These are phyloP conservation scores for Urocolius indicus DNA, from an alignment of 2,113 vertebrate genomes.

Conservation along the genomic window DNA sequence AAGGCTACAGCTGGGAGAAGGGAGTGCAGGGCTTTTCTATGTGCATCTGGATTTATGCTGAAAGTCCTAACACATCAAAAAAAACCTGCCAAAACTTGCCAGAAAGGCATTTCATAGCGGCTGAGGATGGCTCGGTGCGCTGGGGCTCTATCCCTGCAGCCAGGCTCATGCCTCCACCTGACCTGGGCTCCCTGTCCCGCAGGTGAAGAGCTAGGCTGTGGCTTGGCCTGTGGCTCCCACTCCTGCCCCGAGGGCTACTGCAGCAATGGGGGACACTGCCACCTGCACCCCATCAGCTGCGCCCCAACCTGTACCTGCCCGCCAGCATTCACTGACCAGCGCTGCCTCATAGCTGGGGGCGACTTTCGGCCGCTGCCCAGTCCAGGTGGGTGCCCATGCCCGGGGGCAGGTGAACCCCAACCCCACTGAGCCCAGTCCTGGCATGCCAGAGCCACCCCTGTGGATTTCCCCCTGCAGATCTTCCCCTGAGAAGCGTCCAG, in stretches of 20 bases:
- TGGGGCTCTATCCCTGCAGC: background rate
- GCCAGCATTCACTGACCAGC: slow-evolving; percentile 1
- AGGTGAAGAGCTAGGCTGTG: background rate
- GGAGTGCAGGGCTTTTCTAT: background rate
- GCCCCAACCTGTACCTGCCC: background rate
- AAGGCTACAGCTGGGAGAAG: background rate
- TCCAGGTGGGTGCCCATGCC: background rate
- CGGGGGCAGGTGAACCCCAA: rapidly evolving
- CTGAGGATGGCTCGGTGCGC: background rate
- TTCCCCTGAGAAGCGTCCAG: background rate
- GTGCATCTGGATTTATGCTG: background rate
- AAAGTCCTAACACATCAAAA: rapidly evolving
- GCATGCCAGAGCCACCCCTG: background rate
- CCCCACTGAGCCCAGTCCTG: rapidly evolving
- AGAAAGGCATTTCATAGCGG: background rate
- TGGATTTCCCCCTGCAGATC: background rate
- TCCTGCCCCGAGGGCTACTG: slow-evolving; percentile 45
- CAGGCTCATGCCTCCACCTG: background rate
- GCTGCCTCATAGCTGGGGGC: slow-evolving; percentile 28
- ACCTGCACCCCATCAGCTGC: slow-evolving; percentile 9
- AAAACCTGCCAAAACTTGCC: background rate
- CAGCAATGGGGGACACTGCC: background rate
- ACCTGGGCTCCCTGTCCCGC: background rate
- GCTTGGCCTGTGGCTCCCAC: background rate
- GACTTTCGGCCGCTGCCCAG: background rate